A percentile compares a stretch with the other conserved stretches of the same genome.
These are phyloP conservation scores for Trileptium ribeirensis DNA, from an alignment of 2,888 invertebrate species.

Conservation along the genomic window DNA sequence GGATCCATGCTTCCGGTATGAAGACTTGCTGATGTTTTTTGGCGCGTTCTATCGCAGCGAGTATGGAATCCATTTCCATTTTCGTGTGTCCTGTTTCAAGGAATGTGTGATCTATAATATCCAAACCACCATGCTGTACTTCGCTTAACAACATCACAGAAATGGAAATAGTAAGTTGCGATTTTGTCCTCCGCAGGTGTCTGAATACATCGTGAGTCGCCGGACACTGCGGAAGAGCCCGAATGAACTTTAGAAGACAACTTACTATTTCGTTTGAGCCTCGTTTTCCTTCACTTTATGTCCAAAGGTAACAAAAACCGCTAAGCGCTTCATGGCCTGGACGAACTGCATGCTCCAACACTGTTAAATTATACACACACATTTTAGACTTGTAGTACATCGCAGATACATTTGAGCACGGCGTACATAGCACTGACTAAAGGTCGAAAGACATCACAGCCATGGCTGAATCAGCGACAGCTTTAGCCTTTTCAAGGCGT, in stretches of 20 bases:
- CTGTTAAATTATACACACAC: slow-evolving; percentile 8
- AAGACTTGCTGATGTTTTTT: neutral
- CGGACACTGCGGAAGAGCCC: neutral
- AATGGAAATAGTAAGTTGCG: too few relatives aligned
- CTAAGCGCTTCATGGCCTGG: too few relatives aligned
- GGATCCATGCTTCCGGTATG: neutral
- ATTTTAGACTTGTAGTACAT: slow-evolving; percentile 21
- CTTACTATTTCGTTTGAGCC: slow-evolving; percentile 15
- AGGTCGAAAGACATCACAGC: slow-evolving; percentile 1
- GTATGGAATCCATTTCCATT: slow-evolving; percentile 17
- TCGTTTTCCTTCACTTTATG: neutral
- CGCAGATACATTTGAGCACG: neutral
- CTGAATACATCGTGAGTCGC: neutral
- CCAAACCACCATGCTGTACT: neutral
- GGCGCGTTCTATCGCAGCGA: neutral
- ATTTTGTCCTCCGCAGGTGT: neutral
- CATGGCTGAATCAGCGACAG: neutral
- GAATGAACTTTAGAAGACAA: slow-evolving; percentile 1
- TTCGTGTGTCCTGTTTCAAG: slow-evolving; percentile 18
- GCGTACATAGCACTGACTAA: neutral
- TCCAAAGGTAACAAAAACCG: slow-evolving; percentile 14
- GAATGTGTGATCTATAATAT: slow-evolving; percentile 4
- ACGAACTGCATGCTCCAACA: neutral
- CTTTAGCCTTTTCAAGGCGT: neutral
- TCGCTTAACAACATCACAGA: neutral